These are phyloP conservation scores for Andrena cerasifolii DNA, from an alignment of 1,140 invertebrate species.

Conservation along the genomic window DNA sequence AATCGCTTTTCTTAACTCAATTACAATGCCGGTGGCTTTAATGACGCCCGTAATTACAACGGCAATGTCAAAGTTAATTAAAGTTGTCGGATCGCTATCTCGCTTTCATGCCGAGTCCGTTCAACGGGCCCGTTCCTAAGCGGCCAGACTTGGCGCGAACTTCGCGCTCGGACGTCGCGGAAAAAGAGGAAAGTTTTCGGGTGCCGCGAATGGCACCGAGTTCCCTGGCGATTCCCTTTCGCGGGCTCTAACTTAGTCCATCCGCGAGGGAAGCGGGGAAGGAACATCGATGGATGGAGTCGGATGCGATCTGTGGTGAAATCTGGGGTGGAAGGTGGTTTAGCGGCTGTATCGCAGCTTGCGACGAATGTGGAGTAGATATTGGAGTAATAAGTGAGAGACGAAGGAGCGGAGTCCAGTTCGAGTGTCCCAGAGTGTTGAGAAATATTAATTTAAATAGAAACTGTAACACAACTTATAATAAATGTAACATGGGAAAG, in stretches of 20 bases:
- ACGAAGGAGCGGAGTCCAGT: no score
- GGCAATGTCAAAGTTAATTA: conserved; percentile 72
- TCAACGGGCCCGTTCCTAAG: conserved; percentile 50
- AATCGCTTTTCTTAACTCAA: conserved; percentile 71
- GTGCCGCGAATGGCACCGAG: neutral
- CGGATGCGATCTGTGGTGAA: no score
- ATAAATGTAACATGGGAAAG: neutral
- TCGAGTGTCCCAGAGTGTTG: neutral
- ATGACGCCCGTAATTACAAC: conserved; percentile 66
- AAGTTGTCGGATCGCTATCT: conserved; percentile 70
- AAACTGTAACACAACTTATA: neutral
- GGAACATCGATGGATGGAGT: no score
- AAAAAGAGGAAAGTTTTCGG: conserved; percentile 21
- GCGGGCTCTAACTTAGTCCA: neutral
- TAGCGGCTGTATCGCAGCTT: no score
- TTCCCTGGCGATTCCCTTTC: conserved; percentile 31
- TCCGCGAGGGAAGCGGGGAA: neutral
- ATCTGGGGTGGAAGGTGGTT: no score
- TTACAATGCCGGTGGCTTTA: conserved; percentile 68
- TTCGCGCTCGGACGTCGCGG: neutral
- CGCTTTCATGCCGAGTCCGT: conserved; percentile 63
- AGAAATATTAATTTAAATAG: neutral
- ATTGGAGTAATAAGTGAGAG: neutral
- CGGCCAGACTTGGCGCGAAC: conserved; percentile 39
- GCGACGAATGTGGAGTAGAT: no score